These are phyloP conservation scores for Tanypteryx hageni DNA, from an alignment of 2,888 invertebrate genomes.

Conservation along the genomic window DNA sequence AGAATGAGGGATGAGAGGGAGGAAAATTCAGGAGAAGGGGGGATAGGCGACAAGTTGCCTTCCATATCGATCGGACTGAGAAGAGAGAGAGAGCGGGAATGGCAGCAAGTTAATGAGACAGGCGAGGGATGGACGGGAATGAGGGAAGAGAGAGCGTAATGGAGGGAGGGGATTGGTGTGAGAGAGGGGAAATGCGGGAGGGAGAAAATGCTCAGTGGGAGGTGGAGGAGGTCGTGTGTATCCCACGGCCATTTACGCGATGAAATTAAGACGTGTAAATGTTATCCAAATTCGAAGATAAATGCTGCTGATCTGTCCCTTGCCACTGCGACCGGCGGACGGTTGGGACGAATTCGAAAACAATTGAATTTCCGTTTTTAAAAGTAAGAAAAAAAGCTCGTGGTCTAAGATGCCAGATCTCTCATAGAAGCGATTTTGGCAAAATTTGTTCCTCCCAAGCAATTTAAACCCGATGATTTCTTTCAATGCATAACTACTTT, in stretches of 20 bases:
- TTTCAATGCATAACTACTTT: too few relatives aligned
- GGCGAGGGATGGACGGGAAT: background rate
- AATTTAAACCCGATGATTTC: too few relatives aligned
- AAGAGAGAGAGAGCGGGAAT: background rate
- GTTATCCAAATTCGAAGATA: background rate
- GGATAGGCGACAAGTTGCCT: constrained; percentile 57
- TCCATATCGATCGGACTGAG: constrained; percentile 38
- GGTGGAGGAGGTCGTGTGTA: background rate
- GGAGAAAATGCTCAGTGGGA: background rate
- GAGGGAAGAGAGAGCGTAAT: background rate
- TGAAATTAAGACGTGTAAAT: constrained; percentile 5
- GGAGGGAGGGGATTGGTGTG: background rate
- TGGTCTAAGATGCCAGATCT: too few relatives aligned
- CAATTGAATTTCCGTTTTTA: too few relatives aligned
- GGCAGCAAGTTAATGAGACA: constrained; percentile 59
- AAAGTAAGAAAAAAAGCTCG: too few relatives aligned
- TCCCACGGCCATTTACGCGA: background rate
- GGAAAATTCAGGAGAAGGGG: background rate
- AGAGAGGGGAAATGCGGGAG: background rate
- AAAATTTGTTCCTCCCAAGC: too few relatives aligned
- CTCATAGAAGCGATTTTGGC: too few relatives aligned
- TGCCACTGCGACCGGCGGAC: background rate
- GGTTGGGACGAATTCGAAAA: too few relatives aligned
- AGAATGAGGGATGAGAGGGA: background rate
- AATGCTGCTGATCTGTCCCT: background rate